phyloP scores from a whole-genome alignment of 1,140 invertebrate genomes.

The Pseudomyrmex pallidus region DNA sequence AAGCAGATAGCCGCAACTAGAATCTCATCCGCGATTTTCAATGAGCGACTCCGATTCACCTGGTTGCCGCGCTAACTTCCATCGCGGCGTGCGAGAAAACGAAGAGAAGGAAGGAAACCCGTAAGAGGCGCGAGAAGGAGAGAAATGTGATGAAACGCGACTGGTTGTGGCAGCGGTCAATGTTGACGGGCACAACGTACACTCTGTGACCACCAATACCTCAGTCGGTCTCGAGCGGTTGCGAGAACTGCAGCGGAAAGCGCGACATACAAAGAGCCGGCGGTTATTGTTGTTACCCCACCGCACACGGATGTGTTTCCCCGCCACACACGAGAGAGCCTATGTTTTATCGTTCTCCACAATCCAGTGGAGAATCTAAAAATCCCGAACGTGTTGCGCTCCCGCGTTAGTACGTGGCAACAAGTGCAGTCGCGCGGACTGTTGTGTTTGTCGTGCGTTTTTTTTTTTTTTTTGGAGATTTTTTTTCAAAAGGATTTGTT shows the following conservation, averaged over 20 bases:
- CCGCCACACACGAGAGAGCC: too few species aligned
- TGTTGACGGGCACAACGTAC: constrained; percentile 74
- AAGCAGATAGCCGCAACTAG: too few species aligned
- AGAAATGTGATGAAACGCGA: constrained; percentile 11
- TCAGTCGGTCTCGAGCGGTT: constrained; percentile 78
- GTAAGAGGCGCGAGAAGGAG: background rate
- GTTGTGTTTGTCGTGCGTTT: too few species aligned
- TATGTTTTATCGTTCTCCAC: constrained; percentile 14
- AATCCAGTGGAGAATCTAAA: constrained; percentile 10
- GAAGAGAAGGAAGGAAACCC: background rate
- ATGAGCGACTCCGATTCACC: too few species aligned
- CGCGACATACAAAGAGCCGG: background rate
- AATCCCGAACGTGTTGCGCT: background rate
- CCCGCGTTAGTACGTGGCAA: constrained; percentile 35
- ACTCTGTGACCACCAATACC: constrained; percentile 40
- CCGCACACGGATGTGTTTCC: background rate
- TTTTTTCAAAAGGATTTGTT: too few species aligned
- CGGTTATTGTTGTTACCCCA: constrained; percentile 13
- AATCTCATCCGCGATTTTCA: too few species aligned
- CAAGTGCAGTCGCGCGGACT: constrained; percentile 36
- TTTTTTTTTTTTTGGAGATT: too few species aligned
- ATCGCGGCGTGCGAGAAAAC: background rate
- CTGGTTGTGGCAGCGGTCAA: constrained; percentile 74
- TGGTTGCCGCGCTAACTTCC: too few species aligned
- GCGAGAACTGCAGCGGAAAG: constrained; percentile 44